These are phyloP conservation scores for Peromyscus nudipes DNA, from an alignment of 2,797 vertebrate species.

Conservation along the genomic window DNA sequence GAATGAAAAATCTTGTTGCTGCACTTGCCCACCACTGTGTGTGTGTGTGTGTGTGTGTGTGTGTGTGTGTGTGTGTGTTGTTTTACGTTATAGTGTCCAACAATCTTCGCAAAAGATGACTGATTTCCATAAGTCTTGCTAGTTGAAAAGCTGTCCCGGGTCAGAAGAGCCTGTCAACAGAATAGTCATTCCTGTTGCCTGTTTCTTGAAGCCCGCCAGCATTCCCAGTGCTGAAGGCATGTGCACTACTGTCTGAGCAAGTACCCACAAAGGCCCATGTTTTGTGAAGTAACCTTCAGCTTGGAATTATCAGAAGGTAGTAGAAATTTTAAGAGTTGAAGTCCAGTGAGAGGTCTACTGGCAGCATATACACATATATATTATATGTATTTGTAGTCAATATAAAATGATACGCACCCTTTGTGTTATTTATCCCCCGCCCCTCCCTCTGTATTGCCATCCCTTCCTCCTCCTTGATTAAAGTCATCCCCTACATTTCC, in stretches of 20 bases:
- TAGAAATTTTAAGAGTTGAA: background rate
- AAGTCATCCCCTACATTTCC: background rate
- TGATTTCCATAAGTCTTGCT: background rate
- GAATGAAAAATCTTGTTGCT: background rate
- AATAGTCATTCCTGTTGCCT: background rate
- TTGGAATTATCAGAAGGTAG: background rate
- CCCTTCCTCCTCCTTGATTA: background rate
- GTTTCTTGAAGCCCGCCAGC: background rate
- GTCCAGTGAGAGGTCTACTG: background rate
- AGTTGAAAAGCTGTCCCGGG: background rate
- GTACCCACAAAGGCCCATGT: background rate
- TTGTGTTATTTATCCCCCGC: background rate
- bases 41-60: background rate
- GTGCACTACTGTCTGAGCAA: background rate
- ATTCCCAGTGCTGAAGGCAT: background rate
- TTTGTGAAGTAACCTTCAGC: background rate
- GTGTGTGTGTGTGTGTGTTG: too few relatives aligned
- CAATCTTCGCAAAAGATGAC: background rate
- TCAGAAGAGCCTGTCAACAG: background rate
- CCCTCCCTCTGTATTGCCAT: too few relatives aligned
- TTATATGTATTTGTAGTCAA: background rate
- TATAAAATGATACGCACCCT: background rate
- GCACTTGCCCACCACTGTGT: background rate
- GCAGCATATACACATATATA: background rate
- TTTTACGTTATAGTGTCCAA: background rate